Evolutionary conservation across 1,140 invertebrate genomes (phyloP).

Genomic region (Ceratosolen solmsi): DNA sequence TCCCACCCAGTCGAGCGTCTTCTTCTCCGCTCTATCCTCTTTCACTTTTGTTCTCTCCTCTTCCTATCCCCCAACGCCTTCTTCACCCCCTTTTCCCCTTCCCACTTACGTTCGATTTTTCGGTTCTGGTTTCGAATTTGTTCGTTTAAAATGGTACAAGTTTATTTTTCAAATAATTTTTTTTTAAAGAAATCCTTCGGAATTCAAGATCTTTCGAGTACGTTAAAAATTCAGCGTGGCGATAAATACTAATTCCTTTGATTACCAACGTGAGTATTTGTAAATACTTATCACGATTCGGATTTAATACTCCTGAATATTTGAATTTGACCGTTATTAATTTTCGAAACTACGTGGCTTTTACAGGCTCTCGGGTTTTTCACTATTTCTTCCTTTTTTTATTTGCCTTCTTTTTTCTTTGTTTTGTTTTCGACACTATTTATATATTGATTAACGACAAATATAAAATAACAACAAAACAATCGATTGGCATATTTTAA

Average conservation of each 20-base stretch:
- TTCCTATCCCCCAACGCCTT: background rate
- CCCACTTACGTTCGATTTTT: background rate
- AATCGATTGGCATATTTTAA: no score
- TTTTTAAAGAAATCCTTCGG: no score
- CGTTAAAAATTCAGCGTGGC: background rate
- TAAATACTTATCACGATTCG: background rate
- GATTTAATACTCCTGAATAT: background rate
- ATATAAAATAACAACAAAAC: no score
- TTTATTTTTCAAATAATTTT: no score
- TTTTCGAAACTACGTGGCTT: background rate
- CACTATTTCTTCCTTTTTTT: background rate
- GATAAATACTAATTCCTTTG: background rate
- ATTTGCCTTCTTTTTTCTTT: no score
- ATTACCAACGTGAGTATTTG: background rate
- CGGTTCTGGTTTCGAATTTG: no score
- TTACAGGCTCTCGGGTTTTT: background rate
- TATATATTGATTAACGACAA: no score
- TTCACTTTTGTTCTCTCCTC: background rate
- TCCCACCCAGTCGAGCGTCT: no score
- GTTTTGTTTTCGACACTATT: no score
- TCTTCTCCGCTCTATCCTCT: background rate
- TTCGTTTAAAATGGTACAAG: no score
- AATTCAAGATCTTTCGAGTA: background rate
- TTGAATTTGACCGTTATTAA: background rate
- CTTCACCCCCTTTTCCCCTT: background rate